Evolutionary conservation across 1,140 invertebrate species (phyloP), one percentile per base, ranked within the genome.

Genomic region (Drosophila ercepeae): DNA sequence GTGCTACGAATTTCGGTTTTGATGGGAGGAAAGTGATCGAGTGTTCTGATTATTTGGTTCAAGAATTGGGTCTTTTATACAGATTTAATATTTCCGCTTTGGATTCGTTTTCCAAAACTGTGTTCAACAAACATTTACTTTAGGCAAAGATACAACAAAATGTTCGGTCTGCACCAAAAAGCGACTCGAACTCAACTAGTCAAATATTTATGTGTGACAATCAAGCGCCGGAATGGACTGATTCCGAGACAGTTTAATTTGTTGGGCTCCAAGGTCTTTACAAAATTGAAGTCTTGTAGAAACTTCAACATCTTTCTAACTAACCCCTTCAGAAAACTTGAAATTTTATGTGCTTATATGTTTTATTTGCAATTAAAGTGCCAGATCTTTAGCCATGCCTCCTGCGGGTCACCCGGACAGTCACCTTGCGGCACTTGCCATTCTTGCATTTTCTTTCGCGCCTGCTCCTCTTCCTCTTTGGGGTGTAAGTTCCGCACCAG

Each of bases 11-110:
- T n/a, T 19, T 5, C 13, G 32, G 13, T 5, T 19, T 42, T 1
- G 0, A 16, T 4, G 50, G 11, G 4, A 16, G 4, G 29, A 32
- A n/a, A n/a, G 27, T 11, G 7, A 48, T 57, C 16, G n/a, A 32
- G 9, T 18, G 48, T 3, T 59, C 46, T 59, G 55, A 59, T 59
- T 25, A 13, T 3, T 1, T 42, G 39, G 5, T 2, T 2, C 3
- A 9, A 9, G 5, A 19, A 9, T 11, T 3, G 39, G 39, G 6
- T 8, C 6, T 42, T 42, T 42, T 42, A 42, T 19, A 18, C 16
- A 7, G 13, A 18, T 8, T 42, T 1, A 16, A 3, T n/a, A 9
- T 16, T 42, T 42, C 14, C 16, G 39, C 39, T 42, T 42, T 7
- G 39, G 13, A 39, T 14, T 13, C 34, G 14, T 2, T 14, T 42